Evolutionary conservation across 2,888 invertebrate genomes (phyloP).

Genomic region (Lepidocyrtinus sp.): DNA sequence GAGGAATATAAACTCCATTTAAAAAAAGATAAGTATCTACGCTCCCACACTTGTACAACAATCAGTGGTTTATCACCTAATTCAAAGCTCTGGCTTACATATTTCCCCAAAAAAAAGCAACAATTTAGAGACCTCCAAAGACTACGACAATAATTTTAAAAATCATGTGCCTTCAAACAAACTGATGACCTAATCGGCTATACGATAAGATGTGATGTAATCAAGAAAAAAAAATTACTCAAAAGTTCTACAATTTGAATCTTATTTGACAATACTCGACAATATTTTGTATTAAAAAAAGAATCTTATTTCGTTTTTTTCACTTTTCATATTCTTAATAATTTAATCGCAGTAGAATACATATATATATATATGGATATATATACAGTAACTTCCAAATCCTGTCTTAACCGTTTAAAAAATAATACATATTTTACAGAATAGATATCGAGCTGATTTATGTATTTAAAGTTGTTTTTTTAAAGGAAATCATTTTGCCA

Average conservation of each 20-base stretch:
- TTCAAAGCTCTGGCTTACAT: too few relatives aligned
- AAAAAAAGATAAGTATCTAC: too few relatives aligned
- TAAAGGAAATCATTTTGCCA: conserved; percentile 30
- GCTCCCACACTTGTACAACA: too few relatives aligned
- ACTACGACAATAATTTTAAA: too few relatives aligned
- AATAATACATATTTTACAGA: conserved; percentile 25
- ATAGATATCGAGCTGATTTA: conserved; percentile 49
- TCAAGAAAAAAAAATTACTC: neutral
- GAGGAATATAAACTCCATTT: too few relatives aligned
- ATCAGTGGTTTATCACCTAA: too few relatives aligned
- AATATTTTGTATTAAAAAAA: neutral
- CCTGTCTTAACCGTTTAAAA: conserved; percentile 33
- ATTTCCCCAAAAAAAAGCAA: neutral
- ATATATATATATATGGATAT: neutral
- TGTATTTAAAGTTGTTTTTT: conserved; percentile 25
- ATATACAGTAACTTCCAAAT: conserved; percentile 26
- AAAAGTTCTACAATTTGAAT: neutral
- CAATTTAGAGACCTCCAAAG: neutral
- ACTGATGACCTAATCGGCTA: neutral
- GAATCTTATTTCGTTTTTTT: neutral
- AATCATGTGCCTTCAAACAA: neutral
- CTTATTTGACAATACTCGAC: neutral
- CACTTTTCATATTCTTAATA: neutral
- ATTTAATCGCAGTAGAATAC: neutral
- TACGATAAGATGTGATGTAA: neutral